Evolutionary conservation across 2,797 vertebrate genomes (phyloP).

Genomic region (Myiotriccus ornatus): DNA sequence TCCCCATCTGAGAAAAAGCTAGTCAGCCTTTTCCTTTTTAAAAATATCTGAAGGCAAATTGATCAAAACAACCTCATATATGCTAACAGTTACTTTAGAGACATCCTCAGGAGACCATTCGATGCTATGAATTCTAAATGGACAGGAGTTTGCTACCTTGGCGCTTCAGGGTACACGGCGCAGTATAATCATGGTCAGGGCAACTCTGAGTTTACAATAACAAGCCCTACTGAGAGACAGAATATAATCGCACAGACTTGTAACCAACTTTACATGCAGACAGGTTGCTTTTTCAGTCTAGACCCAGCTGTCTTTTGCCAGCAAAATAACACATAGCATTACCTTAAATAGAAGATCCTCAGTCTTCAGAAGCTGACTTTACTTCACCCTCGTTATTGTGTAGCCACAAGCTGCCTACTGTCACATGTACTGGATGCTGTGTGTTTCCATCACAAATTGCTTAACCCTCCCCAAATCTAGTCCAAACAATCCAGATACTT

Average conservation of each 20-base stretch:
- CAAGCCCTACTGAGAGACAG: neutral
- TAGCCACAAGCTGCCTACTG: neutral
- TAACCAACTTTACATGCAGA: neutral
- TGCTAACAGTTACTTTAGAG: constrained; percentile 15
- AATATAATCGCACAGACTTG: neutral
- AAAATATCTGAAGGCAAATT: constrained; percentile 43
- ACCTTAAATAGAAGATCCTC: neutral
- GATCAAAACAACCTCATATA: constrained; percentile 37
- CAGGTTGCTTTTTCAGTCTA: neutral
- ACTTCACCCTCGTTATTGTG: neutral
- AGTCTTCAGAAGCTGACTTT: neutral
- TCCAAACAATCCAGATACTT: neutral
- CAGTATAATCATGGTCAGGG: neutral
- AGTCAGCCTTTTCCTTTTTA: neutral
- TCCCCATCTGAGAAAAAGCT: neutral
- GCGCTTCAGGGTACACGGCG: neutral
- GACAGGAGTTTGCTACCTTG: neutral
- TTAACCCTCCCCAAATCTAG: neutral
- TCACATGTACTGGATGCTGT: accelerated
- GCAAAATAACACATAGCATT: neutral
- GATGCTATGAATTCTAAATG: constrained; percentile 8
- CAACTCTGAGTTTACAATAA: neutral
- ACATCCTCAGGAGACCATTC: neutral
- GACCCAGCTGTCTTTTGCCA: neutral
- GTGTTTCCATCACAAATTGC: neutral